phyloP scores from a whole-genome alignment of 2,888 invertebrate genomes.

The Coelopa pilipes region DNA sequence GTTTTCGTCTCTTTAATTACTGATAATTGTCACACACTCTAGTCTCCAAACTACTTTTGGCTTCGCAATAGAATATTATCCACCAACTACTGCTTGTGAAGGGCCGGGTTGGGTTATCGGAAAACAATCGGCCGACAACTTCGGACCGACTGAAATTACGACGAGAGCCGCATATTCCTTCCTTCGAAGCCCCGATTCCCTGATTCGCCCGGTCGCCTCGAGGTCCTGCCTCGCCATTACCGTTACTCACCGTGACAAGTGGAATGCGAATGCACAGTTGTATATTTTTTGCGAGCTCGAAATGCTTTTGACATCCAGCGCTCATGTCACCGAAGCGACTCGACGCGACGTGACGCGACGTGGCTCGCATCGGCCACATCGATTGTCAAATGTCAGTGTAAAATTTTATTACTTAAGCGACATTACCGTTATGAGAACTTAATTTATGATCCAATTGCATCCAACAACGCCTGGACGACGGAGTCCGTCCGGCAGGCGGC shows the following conservation, averaged over 20 bases:
- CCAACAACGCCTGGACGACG: constrained; percentile 46
- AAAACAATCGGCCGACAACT: too few species aligned
- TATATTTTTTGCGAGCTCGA: constrained; percentile 15
- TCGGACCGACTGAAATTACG: too few species aligned
- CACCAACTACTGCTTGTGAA: too few species aligned
- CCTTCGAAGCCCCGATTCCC: too few species aligned
- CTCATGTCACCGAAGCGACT: constrained; percentile 37
- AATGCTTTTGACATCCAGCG: constrained; percentile 35
- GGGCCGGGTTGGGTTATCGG: too few species aligned
- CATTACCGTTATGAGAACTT: constrained; percentile 65
- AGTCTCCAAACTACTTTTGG: too few species aligned
- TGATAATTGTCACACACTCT: too few species aligned
- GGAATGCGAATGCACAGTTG: constrained; percentile 26
- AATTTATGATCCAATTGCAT: constrained; percentile 61
- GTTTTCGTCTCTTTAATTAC: too few species aligned
- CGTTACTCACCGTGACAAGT: constrained; percentile 29
- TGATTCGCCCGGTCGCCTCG: background rate
- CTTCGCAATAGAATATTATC: too few species aligned
- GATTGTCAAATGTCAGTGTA: constrained; percentile 65
- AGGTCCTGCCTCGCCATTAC: background rate
- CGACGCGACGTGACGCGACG: constrained; percentile 38
- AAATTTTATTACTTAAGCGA: constrained; percentile 64
- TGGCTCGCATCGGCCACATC: constrained; percentile 48
- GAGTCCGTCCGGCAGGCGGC: constrained; percentile 32
- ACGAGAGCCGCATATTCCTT: too few species aligned